These are phyloP conservation scores for Rhinopomastus cyanomelas DNA, from an alignment of 2,113 vertebrate genomes.

Conservation along the genomic window DNA sequence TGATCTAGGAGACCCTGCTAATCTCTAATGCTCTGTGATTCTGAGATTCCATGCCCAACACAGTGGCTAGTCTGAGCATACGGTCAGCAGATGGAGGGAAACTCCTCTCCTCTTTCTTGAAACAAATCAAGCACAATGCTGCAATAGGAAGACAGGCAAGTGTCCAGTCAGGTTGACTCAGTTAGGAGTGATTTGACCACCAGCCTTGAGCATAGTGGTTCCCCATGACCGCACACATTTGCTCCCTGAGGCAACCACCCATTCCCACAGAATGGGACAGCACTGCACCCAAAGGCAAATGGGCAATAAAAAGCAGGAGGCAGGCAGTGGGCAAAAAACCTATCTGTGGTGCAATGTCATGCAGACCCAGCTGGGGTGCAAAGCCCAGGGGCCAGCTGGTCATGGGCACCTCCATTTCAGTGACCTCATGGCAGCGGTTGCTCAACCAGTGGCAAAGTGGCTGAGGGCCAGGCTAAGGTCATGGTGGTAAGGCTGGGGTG, in stretches of 20 bases:
- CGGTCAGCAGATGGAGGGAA: neutral
- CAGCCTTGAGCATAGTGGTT: neutral
- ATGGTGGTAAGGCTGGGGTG: accelerated
- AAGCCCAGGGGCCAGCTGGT: neutral
- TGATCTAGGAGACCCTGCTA: too few species aligned
- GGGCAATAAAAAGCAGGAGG: accelerated
- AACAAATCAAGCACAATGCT: neutral
- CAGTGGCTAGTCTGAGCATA: neutral
- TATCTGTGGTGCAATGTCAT: accelerated
- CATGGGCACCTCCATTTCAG: neutral
- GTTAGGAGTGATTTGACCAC: neutral
- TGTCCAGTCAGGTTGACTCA: neutral
- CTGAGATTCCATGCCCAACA: neutral
- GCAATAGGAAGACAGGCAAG: neutral
- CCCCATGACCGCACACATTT: accelerated
- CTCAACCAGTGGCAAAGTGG: neutral
- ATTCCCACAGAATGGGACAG: neutral
- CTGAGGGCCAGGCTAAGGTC: neutral
- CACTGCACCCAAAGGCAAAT: neutral
- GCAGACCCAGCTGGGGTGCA: accelerated
- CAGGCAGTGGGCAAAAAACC: neutral
- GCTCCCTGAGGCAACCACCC: neutral
- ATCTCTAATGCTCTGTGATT: too few species aligned
- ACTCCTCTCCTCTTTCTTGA: neutral
- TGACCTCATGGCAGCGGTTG: neutral